Percentiles rank a stretch among this genome's conserved stretches.
These are phyloP conservation scores for Vulpes ferrilata DNA, from an alignment of 2,113 vertebrate genomes.

Conservation along the genomic window DNA sequence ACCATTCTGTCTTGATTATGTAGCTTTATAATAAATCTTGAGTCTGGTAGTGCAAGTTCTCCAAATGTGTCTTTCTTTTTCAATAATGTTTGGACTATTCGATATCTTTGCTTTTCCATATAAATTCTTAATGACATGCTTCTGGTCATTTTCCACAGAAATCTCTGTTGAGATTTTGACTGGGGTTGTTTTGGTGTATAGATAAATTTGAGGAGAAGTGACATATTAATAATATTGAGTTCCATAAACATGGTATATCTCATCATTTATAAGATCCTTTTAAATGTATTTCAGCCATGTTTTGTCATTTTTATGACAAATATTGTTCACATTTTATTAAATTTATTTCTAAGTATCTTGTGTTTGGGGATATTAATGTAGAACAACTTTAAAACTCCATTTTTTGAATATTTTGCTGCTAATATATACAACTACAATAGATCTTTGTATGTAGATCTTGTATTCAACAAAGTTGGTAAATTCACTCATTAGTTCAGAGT, in stretches of 20 bases:
- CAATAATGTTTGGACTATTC: neutral
- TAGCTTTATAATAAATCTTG: neutral
- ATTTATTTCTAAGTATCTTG: conserved; percentile 3
- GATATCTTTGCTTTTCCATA: neutral
- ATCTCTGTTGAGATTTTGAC: neutral
- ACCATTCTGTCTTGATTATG: neutral
- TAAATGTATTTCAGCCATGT: conserved; percentile 24
- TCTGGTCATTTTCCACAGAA: conserved; percentile 48
- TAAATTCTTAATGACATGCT: conserved; percentile 21
- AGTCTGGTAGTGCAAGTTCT: neutral
- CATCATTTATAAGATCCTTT: neutral
- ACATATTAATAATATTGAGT: neutral
- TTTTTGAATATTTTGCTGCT: neutral
- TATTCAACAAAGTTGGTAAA: neutral
- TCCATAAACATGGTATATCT: neutral
- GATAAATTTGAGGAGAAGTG: conserved; percentile 22
- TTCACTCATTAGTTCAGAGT: neutral
- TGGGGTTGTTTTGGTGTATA: neutral
- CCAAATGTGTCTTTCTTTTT: neutral
- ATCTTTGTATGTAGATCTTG: neutral
- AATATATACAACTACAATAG: neutral
- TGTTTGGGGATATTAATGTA: neutral
- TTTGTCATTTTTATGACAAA: conserved; percentile 24
- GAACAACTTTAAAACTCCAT: neutral
- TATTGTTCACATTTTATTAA: neutral